Evolutionary conservation across 2,888 invertebrate genomes (phyloP).

Genomic region (Operophtera brumata): DNA sequence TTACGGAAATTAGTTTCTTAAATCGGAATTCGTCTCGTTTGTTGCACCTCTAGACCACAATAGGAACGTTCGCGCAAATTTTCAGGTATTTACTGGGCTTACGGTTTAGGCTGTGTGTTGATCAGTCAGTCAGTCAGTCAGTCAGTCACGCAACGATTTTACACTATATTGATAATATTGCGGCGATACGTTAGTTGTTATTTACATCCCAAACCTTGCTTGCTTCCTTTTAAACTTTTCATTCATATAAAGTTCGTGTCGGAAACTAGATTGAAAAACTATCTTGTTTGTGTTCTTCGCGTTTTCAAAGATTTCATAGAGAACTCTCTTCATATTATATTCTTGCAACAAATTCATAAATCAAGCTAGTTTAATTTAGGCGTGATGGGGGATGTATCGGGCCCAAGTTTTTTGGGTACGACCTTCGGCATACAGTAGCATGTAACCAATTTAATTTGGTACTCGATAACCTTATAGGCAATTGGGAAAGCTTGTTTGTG

Average conservation of each 20-base stretch:
- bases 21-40: too few species aligned
- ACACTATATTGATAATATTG: too few species aligned
- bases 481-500: slow-evolving; percentile 70
- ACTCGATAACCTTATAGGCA: slow-evolving; percentile 69
- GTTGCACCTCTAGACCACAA: too few species aligned
- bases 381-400: slow-evolving; percentile 26
- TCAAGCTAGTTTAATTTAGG: slow-evolving; percentile 29
- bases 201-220: slow-evolving; percentile 23
- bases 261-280: slow-evolving; percentile 32
- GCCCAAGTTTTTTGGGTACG: slow-evolving; percentile 40
- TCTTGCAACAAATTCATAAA: slow-evolving; percentile 15
- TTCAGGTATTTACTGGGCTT: too few species aligned
- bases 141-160: too few species aligned
- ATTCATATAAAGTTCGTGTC: slow-evolving; percentile 23
- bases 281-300: slow-evolving; percentile 24
- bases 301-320: slow-evolving; percentile 6
- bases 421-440: slow-evolving; percentile 50
- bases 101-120: too few species aligned
- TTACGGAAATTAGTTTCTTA: too few species aligned
- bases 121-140: too few species aligned
- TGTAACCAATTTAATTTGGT: slow-evolving; percentile 70
- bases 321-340: slow-evolving; percentile 3
- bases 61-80: too few species aligned
- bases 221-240: slow-evolving; percentile 20
- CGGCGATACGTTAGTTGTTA: slow-evolving; percentile 6